Evolutionary conservation across 2,888 invertebrate species (phyloP).

Genomic region (Erebia epiphron): DNA sequence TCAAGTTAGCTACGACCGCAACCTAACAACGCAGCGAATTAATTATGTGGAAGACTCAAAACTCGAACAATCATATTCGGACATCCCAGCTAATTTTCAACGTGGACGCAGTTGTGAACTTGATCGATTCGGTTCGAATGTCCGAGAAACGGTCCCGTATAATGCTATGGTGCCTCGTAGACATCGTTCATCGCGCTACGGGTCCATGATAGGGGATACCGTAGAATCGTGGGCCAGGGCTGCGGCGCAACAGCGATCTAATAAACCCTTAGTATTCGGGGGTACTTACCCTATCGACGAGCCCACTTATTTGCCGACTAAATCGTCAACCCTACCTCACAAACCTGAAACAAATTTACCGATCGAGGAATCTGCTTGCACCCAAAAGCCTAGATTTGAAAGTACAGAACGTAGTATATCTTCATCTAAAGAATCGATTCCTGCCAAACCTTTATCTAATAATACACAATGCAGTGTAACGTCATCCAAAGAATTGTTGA

Average conservation of each 20-base stretch:
- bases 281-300: slow-evolving; percentile 94
- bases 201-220: slow-evolving; percentile 81
- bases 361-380: not conserved
- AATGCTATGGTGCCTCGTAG: not conserved
- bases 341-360: not conserved
- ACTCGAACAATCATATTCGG: not conserved
- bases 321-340: not conserved
- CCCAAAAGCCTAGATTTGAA: not conserved
- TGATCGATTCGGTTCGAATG: not conserved
- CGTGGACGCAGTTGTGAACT: not conserved
- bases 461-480: slow-evolving; percentile 27
- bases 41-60: not conserved
- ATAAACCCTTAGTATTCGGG: slow-evolving; percentile 89
- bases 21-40: not conserved
- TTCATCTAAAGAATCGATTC: not conserved
- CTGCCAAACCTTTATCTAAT: not conserved
- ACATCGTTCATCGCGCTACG: slow-evolving; percentile 55
- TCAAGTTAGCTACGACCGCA: not conserved
- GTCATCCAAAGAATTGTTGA: slow-evolving; percentile 27
- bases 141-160: not conserved
- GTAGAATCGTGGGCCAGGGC: slow-evolving; percentile 85
- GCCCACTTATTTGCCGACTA: slow-evolving; percentile 65
- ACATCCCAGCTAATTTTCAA: not conserved
- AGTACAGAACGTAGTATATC: not conserved
- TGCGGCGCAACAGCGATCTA: slow-evolving; percentile 70